Conservation (phyloP, 2,113 vertebrate species). For the Sapayoa aenigma region DNA sequence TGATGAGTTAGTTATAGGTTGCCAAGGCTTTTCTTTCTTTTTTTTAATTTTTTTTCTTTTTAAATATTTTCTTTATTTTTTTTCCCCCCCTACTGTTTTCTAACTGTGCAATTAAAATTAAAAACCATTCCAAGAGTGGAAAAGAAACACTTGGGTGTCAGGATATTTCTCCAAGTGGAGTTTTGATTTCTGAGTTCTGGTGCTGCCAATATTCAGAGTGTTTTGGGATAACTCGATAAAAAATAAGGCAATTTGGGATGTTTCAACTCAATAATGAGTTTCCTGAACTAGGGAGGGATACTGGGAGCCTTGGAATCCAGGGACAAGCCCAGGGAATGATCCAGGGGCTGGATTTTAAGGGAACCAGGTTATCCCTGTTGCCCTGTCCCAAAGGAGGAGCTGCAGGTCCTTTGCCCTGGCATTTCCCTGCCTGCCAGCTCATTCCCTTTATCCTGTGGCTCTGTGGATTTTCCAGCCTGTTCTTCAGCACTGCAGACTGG, state of each 20-base stretch:
- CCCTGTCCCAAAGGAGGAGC: neutral
- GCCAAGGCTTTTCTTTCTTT: neutral
- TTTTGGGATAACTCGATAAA: neutral
- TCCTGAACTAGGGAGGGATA: neutral
- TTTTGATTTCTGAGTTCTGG: neutral
- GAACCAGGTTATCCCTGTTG: neutral
- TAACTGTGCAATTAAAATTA: neutral
- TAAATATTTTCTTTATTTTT: too few relatives aligned
- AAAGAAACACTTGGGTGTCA: neutral
- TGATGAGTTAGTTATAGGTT: neutral
- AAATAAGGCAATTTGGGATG: neutral
- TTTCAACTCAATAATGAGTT: neutral
- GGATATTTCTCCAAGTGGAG: neutral
- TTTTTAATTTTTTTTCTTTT: too few relatives aligned
- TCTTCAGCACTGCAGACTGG: neutral
- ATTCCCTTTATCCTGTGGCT: neutral
- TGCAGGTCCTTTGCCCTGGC: too few relatives aligned
- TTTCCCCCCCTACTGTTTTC: neutral
- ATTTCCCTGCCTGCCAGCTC: neutral
- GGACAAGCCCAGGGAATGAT: neutral
- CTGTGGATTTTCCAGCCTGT: neutral
- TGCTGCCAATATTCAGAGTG: accelerated
- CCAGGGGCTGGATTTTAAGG: neutral
- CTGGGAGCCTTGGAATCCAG: neutral
- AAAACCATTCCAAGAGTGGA: neutral